Conservation (phyloP, 2,113 vertebrate genomes). For the Dasypus novemcinctus region DNA sequence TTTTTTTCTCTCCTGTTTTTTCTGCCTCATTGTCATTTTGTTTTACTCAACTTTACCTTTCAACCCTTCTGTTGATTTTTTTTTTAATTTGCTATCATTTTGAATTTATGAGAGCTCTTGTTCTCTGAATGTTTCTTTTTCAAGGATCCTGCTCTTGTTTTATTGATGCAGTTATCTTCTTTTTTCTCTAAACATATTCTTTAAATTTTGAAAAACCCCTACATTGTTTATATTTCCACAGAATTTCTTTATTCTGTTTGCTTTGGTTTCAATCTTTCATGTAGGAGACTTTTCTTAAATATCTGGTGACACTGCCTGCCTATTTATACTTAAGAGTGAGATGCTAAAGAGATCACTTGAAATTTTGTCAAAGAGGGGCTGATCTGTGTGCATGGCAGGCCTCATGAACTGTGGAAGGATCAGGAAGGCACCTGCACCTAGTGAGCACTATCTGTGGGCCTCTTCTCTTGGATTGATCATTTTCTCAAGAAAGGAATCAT, state of each 20-base stretch:
- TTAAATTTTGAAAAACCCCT: background rate
- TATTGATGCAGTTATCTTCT: background rate
- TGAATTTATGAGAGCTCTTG: too few species aligned
- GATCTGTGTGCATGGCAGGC: background rate
- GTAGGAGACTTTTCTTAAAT: too few species aligned
- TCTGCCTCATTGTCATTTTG: background rate
- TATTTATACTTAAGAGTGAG: background rate
- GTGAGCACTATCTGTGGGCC: background rate
- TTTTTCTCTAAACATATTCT: background rate
- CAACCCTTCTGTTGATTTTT: background rate
- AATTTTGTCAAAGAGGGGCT: background rate
- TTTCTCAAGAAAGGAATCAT: background rate
- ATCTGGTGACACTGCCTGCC: too few species aligned
- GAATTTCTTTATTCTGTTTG: background rate
- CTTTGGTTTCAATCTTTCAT: background rate
- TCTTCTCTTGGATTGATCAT: background rate
- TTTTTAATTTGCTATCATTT: too few species aligned
- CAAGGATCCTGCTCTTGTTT: background rate
- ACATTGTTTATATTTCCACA: background rate
- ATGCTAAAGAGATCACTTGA: background rate
- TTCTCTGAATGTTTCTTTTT: background rate
- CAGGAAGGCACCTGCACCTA: background rate
- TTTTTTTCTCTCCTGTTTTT: background rate
- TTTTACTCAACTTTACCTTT: background rate
- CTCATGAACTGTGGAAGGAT: too few species aligned